These are phyloP conservation scores for Empidonax alnorum DNA, from an alignment of 2,113 vertebrate genomes.

Conservation along the genomic window DNA sequence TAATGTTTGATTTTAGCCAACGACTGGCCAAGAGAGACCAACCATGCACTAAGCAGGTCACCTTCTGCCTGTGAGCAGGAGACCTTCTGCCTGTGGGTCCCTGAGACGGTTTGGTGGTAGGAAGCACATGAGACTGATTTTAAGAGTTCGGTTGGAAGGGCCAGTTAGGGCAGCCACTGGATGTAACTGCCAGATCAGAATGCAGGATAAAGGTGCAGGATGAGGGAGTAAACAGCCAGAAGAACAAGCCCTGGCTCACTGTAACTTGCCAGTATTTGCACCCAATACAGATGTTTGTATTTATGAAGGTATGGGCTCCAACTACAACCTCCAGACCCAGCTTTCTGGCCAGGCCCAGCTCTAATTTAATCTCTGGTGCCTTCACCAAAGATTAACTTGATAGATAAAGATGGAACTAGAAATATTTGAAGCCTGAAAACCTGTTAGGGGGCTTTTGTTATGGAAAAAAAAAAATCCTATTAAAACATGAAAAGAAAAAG, in stretches of 20 bases:
- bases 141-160: constrained; percentile 22
- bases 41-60: not conserved
- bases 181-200: constrained; percentile 64
- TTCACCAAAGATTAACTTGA: constrained; percentile 55
- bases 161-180: constrained; percentile 50
- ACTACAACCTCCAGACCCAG: constrained; percentile 14
- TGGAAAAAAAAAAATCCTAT: not conserved
- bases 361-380: constrained; percentile 48
- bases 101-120: not conserved
- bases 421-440: constrained; percentile 53
- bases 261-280: constrained; percentile 48
- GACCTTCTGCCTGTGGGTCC: not conserved
- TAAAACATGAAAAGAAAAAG: not conserved
- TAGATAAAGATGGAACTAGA: constrained; percentile 62
- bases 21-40: not conserved
- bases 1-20: fast-evolving
- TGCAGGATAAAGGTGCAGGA: constrained; percentile 43
- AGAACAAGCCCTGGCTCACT: constrained; percentile 50
- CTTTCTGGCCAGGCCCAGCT: constrained; percentile 38
- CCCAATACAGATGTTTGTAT: constrained; percentile 30
- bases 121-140: not conserved
- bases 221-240: constrained; percentile 25
- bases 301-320: constrained; percentile 23
- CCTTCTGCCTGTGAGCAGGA: not conserved
- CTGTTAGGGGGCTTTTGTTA: constrained; percentile 35